Conservation (phyloP, 1,140 invertebrate species). For the Dufourea novaeangliae region DNA sequence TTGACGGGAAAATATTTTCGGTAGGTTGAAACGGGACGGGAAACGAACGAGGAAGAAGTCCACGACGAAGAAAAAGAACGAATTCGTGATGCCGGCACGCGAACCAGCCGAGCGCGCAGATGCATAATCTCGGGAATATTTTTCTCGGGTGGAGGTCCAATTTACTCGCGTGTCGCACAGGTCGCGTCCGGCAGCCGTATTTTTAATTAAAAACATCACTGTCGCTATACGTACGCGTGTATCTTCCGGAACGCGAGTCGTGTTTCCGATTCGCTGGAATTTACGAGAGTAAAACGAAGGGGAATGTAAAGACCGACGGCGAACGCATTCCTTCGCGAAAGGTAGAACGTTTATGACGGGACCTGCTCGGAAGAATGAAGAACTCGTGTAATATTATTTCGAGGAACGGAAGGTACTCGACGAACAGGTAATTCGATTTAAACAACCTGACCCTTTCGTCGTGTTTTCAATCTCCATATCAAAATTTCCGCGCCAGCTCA, state of each 20-base stretch:
- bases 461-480: too few relatives aligned
- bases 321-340: too few relatives aligned
- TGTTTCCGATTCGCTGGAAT: conserved; percentile 12
- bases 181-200: background rate
- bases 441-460: too few relatives aligned
- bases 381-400: too few relatives aligned
- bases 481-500: too few relatives aligned
- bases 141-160: background rate
- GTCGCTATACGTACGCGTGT: conserved; percentile 1
- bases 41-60: background rate
- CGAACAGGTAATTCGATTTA: too few relatives aligned
- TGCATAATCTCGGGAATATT: conserved; percentile 26
- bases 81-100: background rate
- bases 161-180: conserved; percentile 11
- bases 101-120: background rate
- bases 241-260: background rate
- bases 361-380: too few relatives aligned
- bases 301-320: background rate
- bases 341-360: too few relatives aligned
- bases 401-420: too few relatives aligned
- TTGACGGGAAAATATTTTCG: background rate
- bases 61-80: background rate
- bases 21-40: background rate
- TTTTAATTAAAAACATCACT: conserved; percentile 57
- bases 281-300: background rate